phyloP scores from a whole-genome alignment of 2,888 invertebrate species.

The Polietes domitor region DNA sequence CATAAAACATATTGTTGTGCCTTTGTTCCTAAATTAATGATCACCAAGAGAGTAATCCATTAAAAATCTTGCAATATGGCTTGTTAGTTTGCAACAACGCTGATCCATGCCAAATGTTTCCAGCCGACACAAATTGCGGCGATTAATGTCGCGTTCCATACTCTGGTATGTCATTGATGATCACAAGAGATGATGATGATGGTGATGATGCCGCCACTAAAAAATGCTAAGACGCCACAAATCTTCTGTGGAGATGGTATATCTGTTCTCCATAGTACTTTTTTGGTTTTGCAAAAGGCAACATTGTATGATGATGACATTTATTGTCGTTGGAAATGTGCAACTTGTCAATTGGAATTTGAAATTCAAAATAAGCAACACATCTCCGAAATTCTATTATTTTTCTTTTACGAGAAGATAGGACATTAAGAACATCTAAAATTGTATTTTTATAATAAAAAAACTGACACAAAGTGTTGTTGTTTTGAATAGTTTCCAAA shows the following conservation, averaged over 20 bases:
- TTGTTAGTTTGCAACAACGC: neutral
- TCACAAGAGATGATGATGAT: too few relatives aligned
- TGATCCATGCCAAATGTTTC: conserved; percentile 49
- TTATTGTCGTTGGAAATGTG: conserved; percentile 40
- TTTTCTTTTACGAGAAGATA: too few relatives aligned
- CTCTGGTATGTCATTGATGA: neutral
- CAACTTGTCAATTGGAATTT: conserved; percentile 48
- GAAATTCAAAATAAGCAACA: neutral
- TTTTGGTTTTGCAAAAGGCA: neutral
- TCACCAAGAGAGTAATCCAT: conserved; percentile 8
- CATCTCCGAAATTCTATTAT: neutral
- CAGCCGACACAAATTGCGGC: neutral
- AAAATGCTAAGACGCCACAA: conserved; percentile 45
- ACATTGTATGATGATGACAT: conserved; percentile 34
- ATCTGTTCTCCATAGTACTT: neutral
- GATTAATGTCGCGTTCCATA: conserved; percentile 3
- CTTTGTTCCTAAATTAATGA: neutral
- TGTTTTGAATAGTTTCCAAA: neutral
- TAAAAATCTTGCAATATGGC: conserved; percentile 2
- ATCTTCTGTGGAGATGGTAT: neutral
- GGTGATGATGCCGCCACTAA: neutral
- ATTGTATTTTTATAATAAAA: neutral
- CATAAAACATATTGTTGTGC: neutral
- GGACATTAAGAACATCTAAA: too few relatives aligned
- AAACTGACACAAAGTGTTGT: neutral